Percentiles rank a stretch among this genome's conserved stretches.
phyloP scores from a whole-genome alignment of 2,113 vertebrate species.

The Athene cunicularia region DNA sequence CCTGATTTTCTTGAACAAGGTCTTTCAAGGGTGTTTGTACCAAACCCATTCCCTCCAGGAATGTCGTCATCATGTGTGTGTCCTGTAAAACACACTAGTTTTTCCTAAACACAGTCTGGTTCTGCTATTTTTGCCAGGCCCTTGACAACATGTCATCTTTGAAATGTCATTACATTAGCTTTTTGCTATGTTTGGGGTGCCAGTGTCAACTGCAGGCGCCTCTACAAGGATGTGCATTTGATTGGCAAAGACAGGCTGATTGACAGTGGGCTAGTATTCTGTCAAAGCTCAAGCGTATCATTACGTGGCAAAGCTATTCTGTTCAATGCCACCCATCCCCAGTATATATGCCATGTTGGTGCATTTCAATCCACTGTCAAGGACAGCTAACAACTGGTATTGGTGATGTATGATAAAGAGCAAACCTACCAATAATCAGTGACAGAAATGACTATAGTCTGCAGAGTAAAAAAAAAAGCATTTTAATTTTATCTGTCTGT shows the following conservation, averaged over 20 bases:
- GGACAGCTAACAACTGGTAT: background rate
- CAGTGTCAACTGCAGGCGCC: conserved; percentile 27
- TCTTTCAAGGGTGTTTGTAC: conserved; percentile 29
- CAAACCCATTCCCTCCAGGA: conserved; percentile 39
- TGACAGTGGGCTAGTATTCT: background rate
- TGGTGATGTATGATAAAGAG: background rate
- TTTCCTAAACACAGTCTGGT: background rate
- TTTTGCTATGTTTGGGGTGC: conserved; percentile 40
- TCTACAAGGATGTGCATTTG: conserved; percentile 58
- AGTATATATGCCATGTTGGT: background rate
- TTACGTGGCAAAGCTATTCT: background rate
- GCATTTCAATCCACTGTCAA: conserved; percentile 6
- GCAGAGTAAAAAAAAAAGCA: background rate
- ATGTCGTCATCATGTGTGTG: background rate
- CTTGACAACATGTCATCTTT: conserved; percentile 57
- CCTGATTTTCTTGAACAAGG: conserved; percentile 44
- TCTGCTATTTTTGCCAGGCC: conserved; percentile 28
- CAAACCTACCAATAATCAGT: background rate
- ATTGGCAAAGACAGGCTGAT: conserved; percentile 68
- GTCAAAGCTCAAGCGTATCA: conserved; percentile 49
- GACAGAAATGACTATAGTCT: background rate
- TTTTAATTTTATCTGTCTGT: background rate
- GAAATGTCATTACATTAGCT: conserved; percentile 45
- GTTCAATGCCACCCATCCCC: background rate
- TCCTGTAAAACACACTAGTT: background rate